Evolutionary conservation across 2,888 invertebrate genomes (phyloP).

Genomic region (Lasioglossum villosulum): DNA sequence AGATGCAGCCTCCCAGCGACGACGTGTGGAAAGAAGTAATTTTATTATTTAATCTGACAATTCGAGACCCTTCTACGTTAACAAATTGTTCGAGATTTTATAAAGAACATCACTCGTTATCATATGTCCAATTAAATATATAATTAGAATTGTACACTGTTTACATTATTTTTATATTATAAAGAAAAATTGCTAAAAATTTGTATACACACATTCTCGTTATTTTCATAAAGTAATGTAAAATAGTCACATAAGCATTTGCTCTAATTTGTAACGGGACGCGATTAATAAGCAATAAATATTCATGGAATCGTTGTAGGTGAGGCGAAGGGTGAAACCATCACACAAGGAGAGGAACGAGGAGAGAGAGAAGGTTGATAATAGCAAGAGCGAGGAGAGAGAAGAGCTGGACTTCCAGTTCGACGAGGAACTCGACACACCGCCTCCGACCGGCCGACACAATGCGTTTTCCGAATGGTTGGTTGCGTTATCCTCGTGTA

Average conservation of each 20-base stretch:
- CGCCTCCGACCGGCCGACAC: constrained; percentile 90
- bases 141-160: neutral
- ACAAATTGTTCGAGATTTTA: constrained; percentile 27
- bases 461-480: constrained; percentile 92
- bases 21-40: constrained; percentile 87
- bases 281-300: constrained; percentile 31
- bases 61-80: constrained; percentile 21
- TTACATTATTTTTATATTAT: neutral
- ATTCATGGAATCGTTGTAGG: constrained; percentile 74
- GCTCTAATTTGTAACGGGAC: constrained; percentile 10
- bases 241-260: neutral
- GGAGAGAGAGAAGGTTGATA: constrained; percentile 72
- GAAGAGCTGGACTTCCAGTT: constrained; percentile 98
- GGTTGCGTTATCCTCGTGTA: neutral
- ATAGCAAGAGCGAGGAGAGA: constrained; percentile 83
- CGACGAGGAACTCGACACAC: constrained; percentile 95
- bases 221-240: neutral
- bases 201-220: constrained; percentile 8
- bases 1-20: constrained; percentile 74
- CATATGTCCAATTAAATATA: neutral
- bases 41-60: neutral
- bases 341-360: constrained; percentile 79
- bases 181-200: neutral
- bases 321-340: constrained; percentile 84
- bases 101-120: neutral